A percentile compares a stretch with the other conserved stretches of the same genome.
Evolutionary conservation across 1,140 invertebrate species (phyloP).

Genomic region (Aphidius ervi): DNA sequence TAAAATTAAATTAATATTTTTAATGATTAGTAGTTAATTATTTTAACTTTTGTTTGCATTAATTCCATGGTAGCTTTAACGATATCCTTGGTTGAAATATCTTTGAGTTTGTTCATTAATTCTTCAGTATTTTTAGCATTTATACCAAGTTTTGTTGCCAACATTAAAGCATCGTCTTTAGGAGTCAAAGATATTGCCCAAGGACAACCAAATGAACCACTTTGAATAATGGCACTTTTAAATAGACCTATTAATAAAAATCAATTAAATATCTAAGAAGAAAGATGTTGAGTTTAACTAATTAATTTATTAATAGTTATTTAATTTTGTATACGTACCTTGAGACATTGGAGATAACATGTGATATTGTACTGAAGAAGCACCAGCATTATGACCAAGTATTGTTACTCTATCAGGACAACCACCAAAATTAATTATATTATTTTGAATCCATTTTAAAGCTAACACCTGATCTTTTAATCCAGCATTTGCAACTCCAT

Average conservation of each 20-base stretch:
- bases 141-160: slow-evolving; percentile 60
- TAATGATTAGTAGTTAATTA: no score
- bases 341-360: slow-evolving; percentile 57
- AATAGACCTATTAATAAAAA: slow-evolving; percentile 60
- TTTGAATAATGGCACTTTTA: slow-evolving; percentile 66
- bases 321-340: slow-evolving; percentile 45
- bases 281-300: slow-evolving; percentile 16
- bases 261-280: slow-evolving; percentile 36
- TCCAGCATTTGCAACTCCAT: slow-evolving; percentile 58
- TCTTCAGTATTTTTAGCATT: slow-evolving; percentile 52
- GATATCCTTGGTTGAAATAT: slow-evolving; percentile 56
- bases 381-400: slow-evolving; percentile 68
- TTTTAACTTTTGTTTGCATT: slow-evolving; percentile 30
- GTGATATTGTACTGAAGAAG: slow-evolving; percentile 54
- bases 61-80: slow-evolving; percentile 50
- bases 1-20: neutral
- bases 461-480: slow-evolving; percentile 59
- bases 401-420: slow-evolving; percentile 69
- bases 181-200: slow-evolving; percentile 64
- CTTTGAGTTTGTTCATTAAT: slow-evolving; percentile 60
- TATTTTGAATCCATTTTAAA: slow-evolving; percentile 57
- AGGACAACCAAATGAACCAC: slow-evolving; percentile 68
- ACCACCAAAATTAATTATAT: slow-evolving; percentile 67
- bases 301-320: slow-evolving; percentile 24
- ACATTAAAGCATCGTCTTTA: slow-evolving; percentile 60